Evolutionary conservation across 2,113 vertebrate genomes (phyloP).

Genomic region (Oostethus manadensis): DNA sequence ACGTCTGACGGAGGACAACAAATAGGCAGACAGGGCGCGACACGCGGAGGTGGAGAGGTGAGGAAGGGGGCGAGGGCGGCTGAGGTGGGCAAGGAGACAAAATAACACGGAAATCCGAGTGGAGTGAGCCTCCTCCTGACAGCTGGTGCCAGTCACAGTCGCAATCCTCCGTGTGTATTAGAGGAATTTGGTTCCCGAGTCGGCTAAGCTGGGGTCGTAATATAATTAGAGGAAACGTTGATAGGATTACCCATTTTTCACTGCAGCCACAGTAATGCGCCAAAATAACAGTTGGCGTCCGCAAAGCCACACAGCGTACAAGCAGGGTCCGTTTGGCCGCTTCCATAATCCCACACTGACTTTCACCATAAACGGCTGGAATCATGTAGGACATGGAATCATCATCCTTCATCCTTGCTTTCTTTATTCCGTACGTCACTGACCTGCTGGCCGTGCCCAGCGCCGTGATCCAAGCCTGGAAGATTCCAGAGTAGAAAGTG

Average conservation of each 20-base stretch:
- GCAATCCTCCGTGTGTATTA: slow-evolving; percentile 46
- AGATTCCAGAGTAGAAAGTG: slow-evolving; percentile 76
- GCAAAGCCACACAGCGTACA: slow-evolving; percentile 17
- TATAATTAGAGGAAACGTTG: slow-evolving; percentile 59
- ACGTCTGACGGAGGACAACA: slow-evolving; percentile 13
- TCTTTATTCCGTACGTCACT: too few relatives aligned
- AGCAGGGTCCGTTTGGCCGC: slow-evolving; percentile 33
- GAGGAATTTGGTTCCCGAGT: slow-evolving; percentile 53
- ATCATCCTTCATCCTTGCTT: neutral
- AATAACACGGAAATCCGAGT: slow-evolving; percentile 41
- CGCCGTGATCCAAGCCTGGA: slow-evolving; percentile 83
- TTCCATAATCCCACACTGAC: neutral
- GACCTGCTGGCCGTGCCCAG: slow-evolving; percentile 81
- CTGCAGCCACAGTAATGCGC: slow-evolving; percentile 47
- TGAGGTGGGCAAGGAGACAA: neutral
- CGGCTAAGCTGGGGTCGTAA: slow-evolving; percentile 53
- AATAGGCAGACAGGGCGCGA: slow-evolving; percentile 44
- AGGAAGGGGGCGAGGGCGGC: slow-evolving; percentile 6
- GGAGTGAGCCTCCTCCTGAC: slow-evolving; percentile 21
- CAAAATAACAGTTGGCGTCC: slow-evolving; percentile 63
- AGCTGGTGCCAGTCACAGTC: slow-evolving; percentile 45
- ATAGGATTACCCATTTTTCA: slow-evolving; percentile 59
- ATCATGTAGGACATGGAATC: slow-evolving; percentile 39
- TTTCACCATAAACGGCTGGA: neutral
- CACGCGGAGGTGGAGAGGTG: slow-evolving; percentile 25